Evolutionary conservation across 1,140 invertebrate genomes (phyloP), one percentile per base, ranked within the genome.

Genomic region (Diprion similis): DNA sequence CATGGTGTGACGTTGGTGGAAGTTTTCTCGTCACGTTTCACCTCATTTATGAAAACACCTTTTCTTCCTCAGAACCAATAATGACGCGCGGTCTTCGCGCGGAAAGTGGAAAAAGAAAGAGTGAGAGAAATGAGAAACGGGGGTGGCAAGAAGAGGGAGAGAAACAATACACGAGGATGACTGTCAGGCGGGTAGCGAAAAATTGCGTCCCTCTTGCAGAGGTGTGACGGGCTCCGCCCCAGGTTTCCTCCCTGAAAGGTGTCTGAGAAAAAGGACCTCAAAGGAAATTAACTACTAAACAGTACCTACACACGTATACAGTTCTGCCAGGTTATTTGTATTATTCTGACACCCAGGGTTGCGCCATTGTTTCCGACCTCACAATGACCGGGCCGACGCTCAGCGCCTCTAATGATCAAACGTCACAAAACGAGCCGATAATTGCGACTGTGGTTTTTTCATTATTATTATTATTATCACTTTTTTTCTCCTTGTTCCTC

Each of bases 121-220:
- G n/a, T 8, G 51, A 7, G 51, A 17, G 9, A 59, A 3, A 59
- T 4, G 11, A 59, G 11, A 59, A 59, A 37, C 24, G 24, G 24
- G 51, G 51, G 9, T 17, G 9, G 51, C 11, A 9, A 59, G 15
- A 51, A 51, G 51, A 59, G n/a, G 51, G 51, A 59, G 51, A 59
- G 51, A 87, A 87, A 87, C 85, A 87, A 86, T 86, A 80, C 81
- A 73, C 72, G 69, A 81, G 78, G 73, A 85, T 85, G 84, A 86
- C 85, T 84, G 73, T 80, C 77, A 79, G 72, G 73, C 74, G 74
- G 79, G 68, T 74, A 75, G 76, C 78, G 79, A 79, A 72, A 81
- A 81, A 80, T 83, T 81, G 80, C 82, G 77, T 71, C 71, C 78
- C 78, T 71, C 75, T 66, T 47, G 72, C 67, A 76, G 83, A 86